Conservation (phyloP, 2,797 vertebrate species). For the Acipenser transmontanus region DNA sequence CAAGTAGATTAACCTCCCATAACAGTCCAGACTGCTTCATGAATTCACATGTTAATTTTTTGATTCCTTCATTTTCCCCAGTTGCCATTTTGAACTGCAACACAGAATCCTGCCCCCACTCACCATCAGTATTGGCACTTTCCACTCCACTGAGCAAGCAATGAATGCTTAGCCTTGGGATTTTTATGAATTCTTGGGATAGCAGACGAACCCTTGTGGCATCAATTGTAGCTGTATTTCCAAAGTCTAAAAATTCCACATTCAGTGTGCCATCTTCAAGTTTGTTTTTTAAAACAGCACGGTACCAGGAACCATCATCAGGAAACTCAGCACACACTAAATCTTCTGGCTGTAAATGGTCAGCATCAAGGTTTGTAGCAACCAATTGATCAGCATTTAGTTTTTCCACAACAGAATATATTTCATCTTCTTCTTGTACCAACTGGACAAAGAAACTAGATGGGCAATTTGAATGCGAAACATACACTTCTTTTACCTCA, state of each 20-base stretch:
- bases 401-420: constrained; percentile 62
- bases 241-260: constrained; percentile 86
- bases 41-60: constrained; percentile 66
- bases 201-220: constrained; percentile 55
- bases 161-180: constrained; percentile 64
- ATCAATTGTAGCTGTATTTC: constrained; percentile 65
- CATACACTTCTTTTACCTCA: constrained; percentile 62
- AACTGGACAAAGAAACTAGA: constrained; percentile 82
- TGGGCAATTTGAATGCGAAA: constrained; percentile 71
- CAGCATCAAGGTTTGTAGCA: constrained; percentile 26
- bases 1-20: constrained; percentile 78
- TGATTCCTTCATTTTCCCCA: constrained; percentile 42
- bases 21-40: constrained; percentile 52
- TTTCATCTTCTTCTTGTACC: constrained; percentile 58
- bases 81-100: constrained; percentile 57
- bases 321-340: constrained; percentile 74
- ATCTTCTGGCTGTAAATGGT: constrained; percentile 58
- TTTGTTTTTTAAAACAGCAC: constrained; percentile 68
- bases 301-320: constrained; percentile 78
- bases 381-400: constrained; percentile 54
- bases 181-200: constrained; percentile 34
- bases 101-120: constrained; percentile 41
- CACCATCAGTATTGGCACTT: constrained; percentile 14
- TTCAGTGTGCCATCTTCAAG: constrained; percentile 30
- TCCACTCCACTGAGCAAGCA: constrained; percentile 60